Evolutionary conservation across 1,140 invertebrate species (phyloP).

Genomic region (Euwallacea similis): DNA sequence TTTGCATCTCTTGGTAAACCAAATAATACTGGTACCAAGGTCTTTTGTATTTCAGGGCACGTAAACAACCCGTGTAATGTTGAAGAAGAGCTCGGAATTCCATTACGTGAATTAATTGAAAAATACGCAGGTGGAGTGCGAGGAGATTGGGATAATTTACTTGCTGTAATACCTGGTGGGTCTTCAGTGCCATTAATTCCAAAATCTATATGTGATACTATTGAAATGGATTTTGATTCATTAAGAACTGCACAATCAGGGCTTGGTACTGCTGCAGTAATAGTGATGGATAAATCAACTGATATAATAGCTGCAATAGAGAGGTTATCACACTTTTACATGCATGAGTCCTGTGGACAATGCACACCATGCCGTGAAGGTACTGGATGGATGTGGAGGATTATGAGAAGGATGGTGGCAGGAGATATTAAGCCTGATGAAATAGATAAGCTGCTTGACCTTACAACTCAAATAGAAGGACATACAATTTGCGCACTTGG

Average conservation of each 20-base stretch:
- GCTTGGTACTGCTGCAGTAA: constrained; percentile 95
- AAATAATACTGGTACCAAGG: constrained; percentile 64
- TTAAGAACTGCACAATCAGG: constrained; percentile 83
- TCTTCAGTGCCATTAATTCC: constrained; percentile 97
- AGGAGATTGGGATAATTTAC: constrained; percentile 98
- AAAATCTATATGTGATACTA: constrained; percentile 90
- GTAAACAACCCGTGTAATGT: constrained; percentile 82
- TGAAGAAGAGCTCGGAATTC: constrained; percentile 99
- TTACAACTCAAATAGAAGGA: constrained; percentile 1
- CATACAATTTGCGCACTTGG: background rate
- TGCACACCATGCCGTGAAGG: constrained; percentile 98
- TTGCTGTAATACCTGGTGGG: constrained; percentile 97
- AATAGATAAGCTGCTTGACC: background rate
- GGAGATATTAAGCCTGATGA: background rate
- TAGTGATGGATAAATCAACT: constrained; percentile 98
- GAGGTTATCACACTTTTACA: constrained; percentile 97
- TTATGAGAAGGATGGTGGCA: background rate
- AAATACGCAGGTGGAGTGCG: constrained; percentile 93
- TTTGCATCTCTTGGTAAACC: constrained; percentile 94
- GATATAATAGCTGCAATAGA: constrained; percentile 97
- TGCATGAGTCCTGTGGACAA: constrained; percentile 99
- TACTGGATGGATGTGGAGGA: constrained; percentile 7
- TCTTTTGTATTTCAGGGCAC: constrained; percentile 78
- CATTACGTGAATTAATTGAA: constrained; percentile 94
- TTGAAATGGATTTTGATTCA: constrained; percentile 97